Evolutionary conservation across 2,113 vertebrate species (phyloP), one percentile per base, ranked within the genome.

Genomic region (Heterocephalus glaber): DNA sequence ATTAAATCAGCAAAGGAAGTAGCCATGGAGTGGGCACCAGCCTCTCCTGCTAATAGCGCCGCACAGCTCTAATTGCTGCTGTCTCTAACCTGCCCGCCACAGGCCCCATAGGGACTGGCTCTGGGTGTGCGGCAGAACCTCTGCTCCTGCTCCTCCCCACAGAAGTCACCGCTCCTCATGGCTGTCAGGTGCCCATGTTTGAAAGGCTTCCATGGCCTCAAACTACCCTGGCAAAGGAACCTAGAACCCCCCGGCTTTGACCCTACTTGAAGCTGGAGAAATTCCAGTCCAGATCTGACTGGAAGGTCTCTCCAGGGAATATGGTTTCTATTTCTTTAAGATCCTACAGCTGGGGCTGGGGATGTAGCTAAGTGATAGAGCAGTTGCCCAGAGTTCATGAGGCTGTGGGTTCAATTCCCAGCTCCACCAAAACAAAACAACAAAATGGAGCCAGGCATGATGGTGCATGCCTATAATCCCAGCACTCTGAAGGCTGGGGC

Each of bases 1-100:
- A 97, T 97, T 98, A 96, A 97, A 98, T 98, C 96, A 97, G 30
- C 4, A 20, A 35, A 96, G 96, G 96, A 95, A 96, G 70, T 86
- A 52, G 92, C 83, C 33, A 2, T 95, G 56, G 49, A 93, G 81
- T 20, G 76, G 97, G 96, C 94, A 84, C 93, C 85, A 63, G 89
- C 35, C 93, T 93, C 89, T 86, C 90, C 61, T 1, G 4, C 97
- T 61, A 94, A 95, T 90, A 93, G 96, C 96, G 84, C 80, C n/a
- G 4, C 7, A 22, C 52, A 14, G 95, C 89, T 63, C 77, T 96
- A 96, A 96, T 93, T 90, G 94, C 94, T 70, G 5, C 22, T 72
- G 5, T 87, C 72, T 90, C 81, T 77, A 82, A 74, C 54, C 87
- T 11, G 81, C 86, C 93, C 0, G 68, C 96, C 58, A 1, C 83